Base-by-base conservation (phyloP, 2,888 invertebrate species). In the Galeruca laticollis region DNA sequence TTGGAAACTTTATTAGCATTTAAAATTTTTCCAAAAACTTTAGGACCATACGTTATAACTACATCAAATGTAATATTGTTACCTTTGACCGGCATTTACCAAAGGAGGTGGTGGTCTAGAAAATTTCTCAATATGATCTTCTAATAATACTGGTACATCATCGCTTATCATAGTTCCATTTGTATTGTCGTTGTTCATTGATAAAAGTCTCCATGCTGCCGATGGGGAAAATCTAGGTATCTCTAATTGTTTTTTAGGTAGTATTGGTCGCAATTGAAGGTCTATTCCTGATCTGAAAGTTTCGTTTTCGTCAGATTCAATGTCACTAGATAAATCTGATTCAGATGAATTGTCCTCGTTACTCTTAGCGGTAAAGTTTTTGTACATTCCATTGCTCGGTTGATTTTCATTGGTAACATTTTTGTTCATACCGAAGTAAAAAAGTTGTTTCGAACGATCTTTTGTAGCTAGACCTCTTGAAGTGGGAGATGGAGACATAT, bases 141-240 rank as follows among this genome's bases (percentile, higher is more conserved):
- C 89, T 69, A 87, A 83, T 76, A 86, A 84, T 63, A 87, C 78
- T 0, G 82, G 82, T 13, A 77, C 77, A 70, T 85, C 84, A 31
- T 84, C 84, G 69, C 81, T 83, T 10, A 78, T 77, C 60, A 79
- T 75, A 11, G 81, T 79, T 63, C 79, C 52, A 47, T 33, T 62
- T 20, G 75, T 71, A 8, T 78, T 70, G 10, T 78, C 78, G 61
- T 79, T 82, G 75, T 92, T 92, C 31, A 91, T 87, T 6, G 91
- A 90, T 4, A 94, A 87, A 60, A 93, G 90, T 72, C 92, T 88
- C 95, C 95, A 95, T 0, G 95, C 95, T 0, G 93, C 91, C 0
- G 92, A 90, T 0, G 95, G 95, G 1, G 94, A 94, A 86, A 95
- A 95, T 68, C 93, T 86, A 0, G 94, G 93, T 62, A 93, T 90